These are phyloP conservation scores for Ictalurus furcatus DNA, from an alignment of 2,113 vertebrate species.

Conservation along the genomic window DNA sequence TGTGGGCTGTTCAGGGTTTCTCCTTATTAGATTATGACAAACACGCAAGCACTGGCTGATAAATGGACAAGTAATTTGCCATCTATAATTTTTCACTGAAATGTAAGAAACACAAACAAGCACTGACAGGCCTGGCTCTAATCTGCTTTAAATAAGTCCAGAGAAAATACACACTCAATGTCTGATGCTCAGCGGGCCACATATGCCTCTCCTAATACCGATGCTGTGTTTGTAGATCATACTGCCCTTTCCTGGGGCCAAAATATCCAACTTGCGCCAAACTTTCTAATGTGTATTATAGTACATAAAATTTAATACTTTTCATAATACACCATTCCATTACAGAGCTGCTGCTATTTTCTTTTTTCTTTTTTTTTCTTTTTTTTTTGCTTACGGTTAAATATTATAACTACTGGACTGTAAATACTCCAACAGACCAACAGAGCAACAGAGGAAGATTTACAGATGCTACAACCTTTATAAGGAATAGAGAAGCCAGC, in stretches of 20 bases:
- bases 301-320: not conserved
- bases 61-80: not conserved
- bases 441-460: slow-evolving; percentile 23
- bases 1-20: not conserved
- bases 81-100: not conserved
- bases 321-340: not conserved
- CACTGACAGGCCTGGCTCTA: slow-evolving; percentile 5
- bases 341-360: not conserved
- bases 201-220: not conserved
- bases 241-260: not conserved
- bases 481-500: slow-evolving; percentile 47
- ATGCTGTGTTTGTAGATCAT: not conserved
- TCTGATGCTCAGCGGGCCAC: not conserved
- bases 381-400: not conserved
- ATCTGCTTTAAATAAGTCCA: slow-evolving; percentile 12
- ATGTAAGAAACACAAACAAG: not conserved
- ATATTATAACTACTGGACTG: not conserved
- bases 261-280: not conserved
- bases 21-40: slow-evolving; percentile 22
- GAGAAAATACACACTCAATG: slow-evolving; percentile 21
- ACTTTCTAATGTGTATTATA: not conserved
- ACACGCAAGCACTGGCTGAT: slow-evolving; percentile 19
- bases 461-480: slow-evolving; percentile 44
- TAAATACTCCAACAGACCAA: not conserved
- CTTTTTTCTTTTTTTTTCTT: too few species aligned